Evolutionary conservation across 1,140 invertebrate species (phyloP).

Genomic region (Drosophila obscura): DNA sequence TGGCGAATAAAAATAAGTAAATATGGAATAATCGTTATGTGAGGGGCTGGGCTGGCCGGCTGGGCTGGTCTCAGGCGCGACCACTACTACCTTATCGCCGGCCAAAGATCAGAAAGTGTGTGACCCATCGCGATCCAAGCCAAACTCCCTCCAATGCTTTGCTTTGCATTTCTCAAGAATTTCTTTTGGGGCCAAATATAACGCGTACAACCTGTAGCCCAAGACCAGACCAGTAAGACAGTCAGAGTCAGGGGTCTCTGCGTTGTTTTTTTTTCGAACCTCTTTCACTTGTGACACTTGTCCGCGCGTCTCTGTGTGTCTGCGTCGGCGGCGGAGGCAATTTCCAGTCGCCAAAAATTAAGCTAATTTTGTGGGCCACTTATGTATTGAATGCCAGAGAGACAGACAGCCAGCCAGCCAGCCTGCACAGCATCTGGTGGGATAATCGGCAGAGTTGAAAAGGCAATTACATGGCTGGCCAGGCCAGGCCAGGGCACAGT

Average conservation of each 20-base stretch:
- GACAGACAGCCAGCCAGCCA: conserved; percentile 3
- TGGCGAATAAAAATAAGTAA: conserved; percentile 74
- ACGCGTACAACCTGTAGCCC: conserved; percentile 22
- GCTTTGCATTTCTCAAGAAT: conserved; percentile 75
- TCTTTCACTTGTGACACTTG: conserved; percentile 81
- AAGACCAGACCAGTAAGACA: background rate
- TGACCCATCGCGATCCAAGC: conserved; percentile 32
- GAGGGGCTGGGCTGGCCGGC: conserved; percentile 30
- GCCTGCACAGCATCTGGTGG: conserved; percentile 68
- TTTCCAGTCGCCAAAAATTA: conserved; percentile 49
- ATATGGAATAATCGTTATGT: conserved; percentile 81
- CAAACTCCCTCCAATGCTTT: conserved; percentile 26
- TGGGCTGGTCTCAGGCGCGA: background rate
- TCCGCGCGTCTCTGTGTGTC: conserved; percentile 23
- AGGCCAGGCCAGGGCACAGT: background rate
- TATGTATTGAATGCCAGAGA: conserved; percentile 59
- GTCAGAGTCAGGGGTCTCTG: no score
- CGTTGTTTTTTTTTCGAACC: background rate
- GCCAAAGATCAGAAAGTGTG: conserved; percentile 73
- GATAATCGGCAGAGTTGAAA: conserved; percentile 79
- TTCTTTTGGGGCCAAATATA: conserved; percentile 38
- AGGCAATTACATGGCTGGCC: conserved; percentile 72
- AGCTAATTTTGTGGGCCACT: conserved; percentile 74
- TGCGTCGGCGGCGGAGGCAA: conserved; percentile 60
- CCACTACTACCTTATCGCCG: conserved; percentile 52